Evolutionary conservation across 2,888 invertebrate species (phyloP).

Genomic region (Epirrita christyi): DNA sequence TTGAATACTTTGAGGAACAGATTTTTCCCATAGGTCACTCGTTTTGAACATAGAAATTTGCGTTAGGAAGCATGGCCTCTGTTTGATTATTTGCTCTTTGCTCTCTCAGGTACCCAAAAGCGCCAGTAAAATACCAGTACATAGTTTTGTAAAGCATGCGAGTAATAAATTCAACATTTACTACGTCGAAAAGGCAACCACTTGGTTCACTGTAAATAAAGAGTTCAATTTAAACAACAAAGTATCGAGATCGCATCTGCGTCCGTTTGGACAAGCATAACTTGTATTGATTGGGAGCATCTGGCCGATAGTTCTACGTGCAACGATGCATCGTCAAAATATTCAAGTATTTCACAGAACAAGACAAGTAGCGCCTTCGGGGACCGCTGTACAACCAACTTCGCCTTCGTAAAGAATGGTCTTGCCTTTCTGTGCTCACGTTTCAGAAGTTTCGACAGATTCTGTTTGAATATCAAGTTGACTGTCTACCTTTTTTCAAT

Average conservation of each 20-base stretch:
- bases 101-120: conserved; percentile 45
- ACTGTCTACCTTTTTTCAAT: conserved; percentile 40
- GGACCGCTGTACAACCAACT: conserved; percentile 45
- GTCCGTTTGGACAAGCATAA: conserved; percentile 57
- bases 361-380: conserved; percentile 43
- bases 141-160: conserved; percentile 68
- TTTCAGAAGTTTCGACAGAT: conserved; percentile 54
- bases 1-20: neutral
- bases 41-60: conserved; percentile 2
- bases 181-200: conserved; percentile 65
- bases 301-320: conserved; percentile 55
- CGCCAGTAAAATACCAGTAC: conserved; percentile 51
- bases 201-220: conserved; percentile 71
- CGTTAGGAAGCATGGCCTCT: conserved; percentile 12
- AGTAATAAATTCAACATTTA: conserved; percentile 72
- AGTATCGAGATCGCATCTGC: conserved; percentile 69
- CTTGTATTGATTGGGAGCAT: conserved; percentile 62
- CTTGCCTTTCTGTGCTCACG: conserved; percentile 47
- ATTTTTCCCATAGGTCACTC: neutral
- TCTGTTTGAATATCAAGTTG: conserved; percentile 61
- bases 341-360: conserved; percentile 49
- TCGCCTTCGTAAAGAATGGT: conserved; percentile 52
- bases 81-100: conserved; percentile 10
- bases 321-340: conserved; percentile 45
- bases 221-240: conserved; percentile 70